These are phyloP conservation scores for Gari tellinella DNA, from an alignment of 2,888 invertebrate genomes.

Conservation along the genomic window DNA sequence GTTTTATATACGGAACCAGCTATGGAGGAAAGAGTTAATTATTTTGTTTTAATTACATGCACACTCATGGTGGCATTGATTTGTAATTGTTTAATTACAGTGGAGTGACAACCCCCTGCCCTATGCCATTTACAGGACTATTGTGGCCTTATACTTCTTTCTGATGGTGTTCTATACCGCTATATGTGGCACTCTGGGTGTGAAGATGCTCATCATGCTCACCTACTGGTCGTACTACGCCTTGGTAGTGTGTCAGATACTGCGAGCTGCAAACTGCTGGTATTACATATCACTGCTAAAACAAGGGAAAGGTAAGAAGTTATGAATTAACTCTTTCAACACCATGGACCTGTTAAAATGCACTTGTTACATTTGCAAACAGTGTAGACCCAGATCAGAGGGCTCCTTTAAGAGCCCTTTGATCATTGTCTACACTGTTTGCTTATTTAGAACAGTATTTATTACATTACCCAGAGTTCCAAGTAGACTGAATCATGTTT, in stretches of 20 bases:
- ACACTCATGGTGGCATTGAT: background rate
- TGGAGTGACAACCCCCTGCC: slow-evolving; percentile 66
- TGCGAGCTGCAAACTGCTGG: slow-evolving; percentile 66
- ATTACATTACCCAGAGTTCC: too few species aligned
- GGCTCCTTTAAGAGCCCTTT: too few species aligned
- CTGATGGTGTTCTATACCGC: slow-evolving; percentile 68
- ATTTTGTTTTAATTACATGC: background rate
- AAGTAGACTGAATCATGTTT: too few species aligned
- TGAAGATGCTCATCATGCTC: slow-evolving; percentile 66
- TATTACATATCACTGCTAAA: slow-evolving; percentile 57
- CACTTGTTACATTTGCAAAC: too few species aligned
- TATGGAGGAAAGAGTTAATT: background rate
- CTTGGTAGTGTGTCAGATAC: slow-evolving; percentile 60
- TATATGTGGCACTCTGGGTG: slow-evolving; percentile 58
- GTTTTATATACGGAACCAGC: too few species aligned
- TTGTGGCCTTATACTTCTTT: slow-evolving; percentile 63
- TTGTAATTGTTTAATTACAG: slow-evolving; percentile 43
- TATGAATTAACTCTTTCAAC: too few species aligned
- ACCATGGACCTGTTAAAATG: too few species aligned
- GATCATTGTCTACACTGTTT: too few species aligned
- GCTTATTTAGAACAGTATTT: too few species aligned
- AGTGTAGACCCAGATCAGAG: too few species aligned
- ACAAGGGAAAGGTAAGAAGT: slow-evolving; percentile 55
- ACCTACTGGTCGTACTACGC: slow-evolving; percentile 69
- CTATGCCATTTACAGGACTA: slow-evolving; percentile 64